Evolutionary conservation across 2,888 invertebrate genomes (phyloP).

Genomic region (Didymodactylos carnosus): DNA sequence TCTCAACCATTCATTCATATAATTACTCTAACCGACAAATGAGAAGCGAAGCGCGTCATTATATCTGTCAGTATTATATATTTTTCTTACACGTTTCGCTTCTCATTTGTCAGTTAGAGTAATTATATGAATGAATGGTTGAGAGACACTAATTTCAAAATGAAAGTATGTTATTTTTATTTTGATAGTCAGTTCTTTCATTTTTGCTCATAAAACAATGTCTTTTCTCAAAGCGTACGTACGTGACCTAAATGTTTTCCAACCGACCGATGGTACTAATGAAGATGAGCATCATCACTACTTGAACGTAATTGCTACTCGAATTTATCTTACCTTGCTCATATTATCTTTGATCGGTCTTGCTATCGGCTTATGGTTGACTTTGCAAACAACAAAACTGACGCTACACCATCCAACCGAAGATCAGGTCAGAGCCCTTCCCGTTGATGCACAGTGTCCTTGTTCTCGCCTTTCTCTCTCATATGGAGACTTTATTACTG

Average conservation of each 20-base stretch:
- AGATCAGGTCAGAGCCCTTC: background rate
- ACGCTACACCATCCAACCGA: background rate
- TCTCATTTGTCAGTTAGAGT: too few relatives aligned
- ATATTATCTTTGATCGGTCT: background rate
- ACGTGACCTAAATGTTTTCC: background rate
- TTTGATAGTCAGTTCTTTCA: too few relatives aligned
- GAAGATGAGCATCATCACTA: background rate
- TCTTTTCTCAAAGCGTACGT: background rate
- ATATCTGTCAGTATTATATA: too few relatives aligned
- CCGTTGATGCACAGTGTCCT: background rate
- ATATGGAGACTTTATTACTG: background rate
- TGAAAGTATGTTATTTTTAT: too few relatives aligned
- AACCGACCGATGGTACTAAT: background rate
- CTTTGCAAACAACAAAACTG: background rate
- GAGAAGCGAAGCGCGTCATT: too few relatives aligned
- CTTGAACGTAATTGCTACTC: background rate
- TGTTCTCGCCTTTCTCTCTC: background rate
- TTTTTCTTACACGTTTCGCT: too few relatives aligned
- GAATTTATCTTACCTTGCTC: background rate
- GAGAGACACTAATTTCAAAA: too few relatives aligned
- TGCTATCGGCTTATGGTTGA: background rate
- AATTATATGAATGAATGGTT: too few relatives aligned
- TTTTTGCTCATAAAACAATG: too few relatives aligned
- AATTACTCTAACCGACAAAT: too few relatives aligned
- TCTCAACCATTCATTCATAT: too few relatives aligned